Base-by-base conservation (phyloP, 2,888 invertebrate genomes). In the Sabatieria punctata region DNA sequence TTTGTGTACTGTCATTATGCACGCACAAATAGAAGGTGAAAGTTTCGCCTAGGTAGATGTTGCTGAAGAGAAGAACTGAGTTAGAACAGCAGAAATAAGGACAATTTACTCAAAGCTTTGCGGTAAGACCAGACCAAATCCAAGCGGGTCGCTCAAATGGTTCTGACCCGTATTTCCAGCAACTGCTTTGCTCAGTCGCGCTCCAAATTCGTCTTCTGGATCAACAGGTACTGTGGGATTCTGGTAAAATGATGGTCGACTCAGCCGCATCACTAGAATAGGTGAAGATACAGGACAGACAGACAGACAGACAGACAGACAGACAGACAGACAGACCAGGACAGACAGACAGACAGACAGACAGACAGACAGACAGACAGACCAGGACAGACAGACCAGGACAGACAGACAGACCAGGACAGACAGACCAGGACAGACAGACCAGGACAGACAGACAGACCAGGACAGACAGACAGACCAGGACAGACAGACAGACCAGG, bases 21-120 rank as follows among this genome's bases (percentile, higher is more conserved):
- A 95, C 85, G 70, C 88, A 89, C 49, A 97, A 80, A 65, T 91
- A 93, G 66, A 93, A 89, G 1, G 93, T 85, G 71, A 97, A 95
- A 15, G 89, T 93, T 74, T 97, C 95, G 19, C 91, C 97, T 40
- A 97, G 73, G 67, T 93, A 95, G 58, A 97, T 91, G 65, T 88
- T 93, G 4, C 79, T 78, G 64, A 43, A 71, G 59, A 50, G 40
- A 30, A 45, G 42, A 21, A 35, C 27, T 21, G 13, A n/a, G 42
- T 18, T 4, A 41, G 25, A 18, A 43, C 4, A 11, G 18, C 26
- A 24, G 4, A 44, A 15, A 43, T 18, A n/a, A n/a, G 30, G 8
- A 15, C 21, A 40, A 49, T 65, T 55, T 63, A 78, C 78, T 93
- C 93, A 70, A 95, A 93, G 66, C 85, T 88, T 71, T 93, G 93